These are phyloP conservation scores for Sylvicola fuscatus DNA, from an alignment of 2,888 invertebrate species.

Conservation along the genomic window DNA sequence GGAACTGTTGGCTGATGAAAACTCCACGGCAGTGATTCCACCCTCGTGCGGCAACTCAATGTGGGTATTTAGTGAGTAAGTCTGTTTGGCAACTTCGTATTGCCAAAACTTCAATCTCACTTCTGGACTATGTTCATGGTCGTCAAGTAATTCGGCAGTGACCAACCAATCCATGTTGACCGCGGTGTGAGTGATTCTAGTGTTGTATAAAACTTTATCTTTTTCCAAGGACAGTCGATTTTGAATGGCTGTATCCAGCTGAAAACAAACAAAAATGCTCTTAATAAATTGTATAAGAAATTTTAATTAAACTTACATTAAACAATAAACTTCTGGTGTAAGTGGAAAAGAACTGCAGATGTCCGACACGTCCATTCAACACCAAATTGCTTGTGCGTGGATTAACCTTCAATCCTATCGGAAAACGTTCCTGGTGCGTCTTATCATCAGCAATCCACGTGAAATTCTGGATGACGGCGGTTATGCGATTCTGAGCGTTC, in stretches of 20 bases:
- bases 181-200: slow-evolving; percentile 42
- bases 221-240: slow-evolving; percentile 47
- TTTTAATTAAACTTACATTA: slow-evolving; percentile 34
- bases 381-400: slow-evolving; percentile 41
- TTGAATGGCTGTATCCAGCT: slow-evolving; percentile 50
- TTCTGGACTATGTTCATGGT: slow-evolving; percentile 35
- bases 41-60: slow-evolving; percentile 51
- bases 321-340: slow-evolving; percentile 41
- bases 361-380: slow-evolving; percentile 49
- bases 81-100: slow-evolving; percentile 34
- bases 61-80: slow-evolving; percentile 46
- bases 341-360: slow-evolving; percentile 52
- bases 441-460: slow-evolving; percentile 31
- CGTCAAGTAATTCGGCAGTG: slow-evolving; percentile 41
- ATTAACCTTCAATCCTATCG: slow-evolving; percentile 29
- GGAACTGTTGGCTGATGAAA: slow-evolving; percentile 31
- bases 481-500: slow-evolving; percentile 29
- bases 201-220: slow-evolving; percentile 34
- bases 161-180: slow-evolving; percentile 54
- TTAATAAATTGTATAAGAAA: slow-evolving; percentile 4
- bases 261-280: slow-evolving; percentile 7
- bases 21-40: slow-evolving; percentile 34
- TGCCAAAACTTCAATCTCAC: slow-evolving; percentile 57
- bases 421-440: slow-evolving; percentile 26
- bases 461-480: slow-evolving; percentile 43